Evolutionary conservation across 2,113 vertebrate genomes (phyloP).

Genomic region (Accipiter cooperii): DNA sequence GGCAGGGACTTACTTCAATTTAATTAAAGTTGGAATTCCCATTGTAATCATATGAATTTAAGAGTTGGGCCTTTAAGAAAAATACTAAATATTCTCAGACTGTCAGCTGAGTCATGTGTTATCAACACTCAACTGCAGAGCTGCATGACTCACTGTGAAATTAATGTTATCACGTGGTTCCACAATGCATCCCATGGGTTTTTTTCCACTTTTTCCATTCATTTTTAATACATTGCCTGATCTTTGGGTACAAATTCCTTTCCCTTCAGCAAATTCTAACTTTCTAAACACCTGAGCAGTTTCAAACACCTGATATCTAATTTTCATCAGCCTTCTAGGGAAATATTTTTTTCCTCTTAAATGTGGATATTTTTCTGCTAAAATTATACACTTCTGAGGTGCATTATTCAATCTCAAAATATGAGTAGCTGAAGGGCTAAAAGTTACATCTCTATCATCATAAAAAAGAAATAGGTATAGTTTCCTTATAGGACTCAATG

Average conservation of each 20-base stretch:
- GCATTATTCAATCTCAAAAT: background rate
- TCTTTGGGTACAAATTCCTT: conserved; percentile 12
- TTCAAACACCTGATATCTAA: conserved; percentile 1
- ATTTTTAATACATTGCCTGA: background rate
- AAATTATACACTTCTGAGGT: background rate
- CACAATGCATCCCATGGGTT: background rate
- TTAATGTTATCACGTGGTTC: conserved; percentile 39
- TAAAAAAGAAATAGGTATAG: background rate
- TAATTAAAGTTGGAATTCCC: conserved; percentile 46
- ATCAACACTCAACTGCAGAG: conserved; percentile 2
- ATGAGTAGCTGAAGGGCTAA: background rate
- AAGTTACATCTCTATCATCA: background rate
- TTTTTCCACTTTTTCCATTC: background rate
- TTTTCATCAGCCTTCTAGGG: background rate
- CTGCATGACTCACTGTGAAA: conserved; percentile 30
- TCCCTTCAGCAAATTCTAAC: conserved; percentile 13
- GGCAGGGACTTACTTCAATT: background rate
- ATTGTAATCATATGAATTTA: conserved; percentile 36
- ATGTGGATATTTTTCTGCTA: background rate
- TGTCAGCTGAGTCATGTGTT: conserved; percentile 20
- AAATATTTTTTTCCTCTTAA: background rate
- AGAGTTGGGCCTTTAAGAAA: background rate
- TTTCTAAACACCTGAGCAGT: conserved; percentile 1
- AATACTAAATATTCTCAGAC: conserved; percentile 3
- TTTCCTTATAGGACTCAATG: background rate